These are phyloP conservation scores for Sciurus vulgaris DNA, from an alignment of 2,797 vertebrate species.

Conservation along the genomic window DNA sequence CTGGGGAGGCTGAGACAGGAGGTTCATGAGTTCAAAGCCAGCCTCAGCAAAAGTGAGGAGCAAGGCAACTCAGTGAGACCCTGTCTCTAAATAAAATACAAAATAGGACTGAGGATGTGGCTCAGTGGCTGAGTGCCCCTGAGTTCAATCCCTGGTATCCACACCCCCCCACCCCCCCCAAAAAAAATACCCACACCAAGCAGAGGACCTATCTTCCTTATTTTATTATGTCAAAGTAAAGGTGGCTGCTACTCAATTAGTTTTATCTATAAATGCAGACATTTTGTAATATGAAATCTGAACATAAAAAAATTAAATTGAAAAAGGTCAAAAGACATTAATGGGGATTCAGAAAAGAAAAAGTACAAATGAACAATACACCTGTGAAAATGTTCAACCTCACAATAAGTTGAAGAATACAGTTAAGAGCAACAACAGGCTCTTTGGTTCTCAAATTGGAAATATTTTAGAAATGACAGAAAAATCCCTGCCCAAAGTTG, in stretches of 20 bases:
- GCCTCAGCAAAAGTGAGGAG: too few species aligned
- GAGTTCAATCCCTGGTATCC: too few species aligned
- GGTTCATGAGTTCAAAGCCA: too few species aligned
- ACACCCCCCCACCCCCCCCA: too few species aligned
- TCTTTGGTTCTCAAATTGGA: neutral
- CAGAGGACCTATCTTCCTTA: neutral
- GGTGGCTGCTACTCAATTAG: neutral
- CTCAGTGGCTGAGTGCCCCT: too few species aligned
- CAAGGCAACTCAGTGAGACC: too few species aligned
- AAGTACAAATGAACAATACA: neutral
- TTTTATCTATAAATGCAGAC: neutral
- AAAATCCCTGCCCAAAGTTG: neutral
- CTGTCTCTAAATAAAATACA: too few species aligned
- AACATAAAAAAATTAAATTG: neutral
- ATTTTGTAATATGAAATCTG: neutral
- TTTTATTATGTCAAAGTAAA: neutral
- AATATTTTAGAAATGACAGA: conserved; percentile 16
- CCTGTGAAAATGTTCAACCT: neutral
- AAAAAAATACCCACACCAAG: neutral
- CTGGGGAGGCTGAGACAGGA: too few species aligned
- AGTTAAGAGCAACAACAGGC: neutral
- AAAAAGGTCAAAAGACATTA: neutral
- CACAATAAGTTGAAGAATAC: neutral
- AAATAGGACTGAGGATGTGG: too few species aligned
- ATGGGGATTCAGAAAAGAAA: conserved; percentile 27